These are phyloP conservation scores for Brachyptera putata DNA, from an alignment of 2,888 invertebrate genomes.

Conservation along the genomic window DNA sequence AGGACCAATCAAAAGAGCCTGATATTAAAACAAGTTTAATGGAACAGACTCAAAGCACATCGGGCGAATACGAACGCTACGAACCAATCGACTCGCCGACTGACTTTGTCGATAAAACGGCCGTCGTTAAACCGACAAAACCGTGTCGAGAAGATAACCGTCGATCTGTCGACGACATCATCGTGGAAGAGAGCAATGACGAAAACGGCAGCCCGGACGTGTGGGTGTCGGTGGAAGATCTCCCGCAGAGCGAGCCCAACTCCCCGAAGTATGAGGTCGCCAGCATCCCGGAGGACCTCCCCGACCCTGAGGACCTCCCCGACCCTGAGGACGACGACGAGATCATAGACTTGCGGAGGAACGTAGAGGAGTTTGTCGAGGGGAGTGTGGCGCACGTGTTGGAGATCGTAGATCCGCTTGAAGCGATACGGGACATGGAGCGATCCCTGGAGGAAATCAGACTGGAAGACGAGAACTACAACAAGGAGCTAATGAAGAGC, in stretches of 20 bases:
- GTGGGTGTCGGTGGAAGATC: slow-evolving; percentile 26
- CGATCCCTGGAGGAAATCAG: slow-evolving; percentile 26
- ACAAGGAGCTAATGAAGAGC: slow-evolving; percentile 35
- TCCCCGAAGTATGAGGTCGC: slow-evolving; percentile 1
- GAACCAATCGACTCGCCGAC: slow-evolving; percentile 28
- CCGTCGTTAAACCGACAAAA: neutral
- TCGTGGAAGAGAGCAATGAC: slow-evolving; percentile 6
- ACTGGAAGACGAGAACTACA: neutral
- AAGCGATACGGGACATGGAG: neutral
- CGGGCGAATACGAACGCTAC: slow-evolving; percentile 29
- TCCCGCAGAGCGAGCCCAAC: neutral
- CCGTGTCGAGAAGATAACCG: neutral
- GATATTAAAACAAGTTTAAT: too few species aligned
- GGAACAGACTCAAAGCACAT: slow-evolving; percentile 1
- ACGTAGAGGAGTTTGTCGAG: too few species aligned
- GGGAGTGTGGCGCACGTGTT: too few species aligned
- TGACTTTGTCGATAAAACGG: neutral
- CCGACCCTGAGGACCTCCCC: neutral
- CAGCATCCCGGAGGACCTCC: neutral
- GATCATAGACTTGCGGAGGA: neutral
- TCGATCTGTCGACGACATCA: neutral
- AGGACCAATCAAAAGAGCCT: too few species aligned
- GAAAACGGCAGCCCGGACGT: slow-evolving; percentile 23
- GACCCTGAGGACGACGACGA: neutral
- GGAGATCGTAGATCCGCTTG: neutral